Base-by-base conservation (phyloP, 2,113 vertebrate species). In the Planiliza haematocheilus region DNA sequence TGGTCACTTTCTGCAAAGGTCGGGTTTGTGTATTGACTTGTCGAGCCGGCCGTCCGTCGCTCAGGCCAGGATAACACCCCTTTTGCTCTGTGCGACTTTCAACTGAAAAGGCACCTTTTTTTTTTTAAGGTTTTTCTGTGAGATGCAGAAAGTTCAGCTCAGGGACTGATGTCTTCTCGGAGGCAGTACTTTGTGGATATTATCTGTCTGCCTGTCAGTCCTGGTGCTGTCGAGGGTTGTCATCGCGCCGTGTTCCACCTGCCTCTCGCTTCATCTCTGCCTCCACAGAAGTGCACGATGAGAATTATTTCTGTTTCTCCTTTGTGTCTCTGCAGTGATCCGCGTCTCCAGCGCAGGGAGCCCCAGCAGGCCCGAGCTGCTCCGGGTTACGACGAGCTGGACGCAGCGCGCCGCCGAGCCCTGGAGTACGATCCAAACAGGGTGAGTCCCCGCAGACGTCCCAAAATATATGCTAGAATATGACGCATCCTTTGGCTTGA, bases 311-410 rank as follows among this genome's bases (percentile, higher is more conserved):
- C 14, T 38, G 1, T 7, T 1, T 39, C 7, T 16, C 41, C 16
- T 69, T 10, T 57, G 11, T 79, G 1, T 81, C 42, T 68, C 70
- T 53, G 42, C 87, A 92, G 91, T 18, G 91, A 93, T 49, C 86
- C 61, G 1, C 90, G 82, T 51, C 43, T 77, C 59, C 91, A 84
- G 67, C 88, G 84, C 0, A 65, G 79, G 74, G 91, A 93, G 55
- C 56, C 89, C 67, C 91, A 79, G 57, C 83, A 74, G 24, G 8
- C 78, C 52, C 82, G 89, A 45, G 88, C 86, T 0, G 86, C 84
- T 9, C 92, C 92, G 0, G 67, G 74, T 37, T 94, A 94, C 5
- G 86, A 91, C 1, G 91, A 93, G 18, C 83, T 92, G 0, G 92
- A 91, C 1, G 18, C 73, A 0, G 84, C 83, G 0, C 72, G 86